Evolutionary conservation across 2,113 vertebrate species (phyloP).

Genomic region (Percopsis transmontana): DNA sequence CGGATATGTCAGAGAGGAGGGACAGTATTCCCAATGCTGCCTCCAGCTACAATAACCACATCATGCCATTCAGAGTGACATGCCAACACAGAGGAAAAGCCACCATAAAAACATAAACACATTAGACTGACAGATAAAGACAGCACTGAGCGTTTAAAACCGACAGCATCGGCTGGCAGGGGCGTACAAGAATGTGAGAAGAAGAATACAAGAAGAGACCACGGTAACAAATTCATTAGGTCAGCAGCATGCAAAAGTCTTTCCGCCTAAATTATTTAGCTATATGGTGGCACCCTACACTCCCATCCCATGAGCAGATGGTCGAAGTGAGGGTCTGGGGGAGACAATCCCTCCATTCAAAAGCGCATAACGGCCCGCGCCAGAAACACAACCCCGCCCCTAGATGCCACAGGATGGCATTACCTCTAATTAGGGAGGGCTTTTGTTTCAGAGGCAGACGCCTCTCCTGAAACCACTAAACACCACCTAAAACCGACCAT

Average conservation of each 20-base stretch:
- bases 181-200: conserved; percentile 42
- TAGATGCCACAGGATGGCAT: conserved; percentile 67
- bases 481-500: conserved; percentile 4
- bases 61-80: conserved; percentile 55
- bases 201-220: conserved; percentile 25
- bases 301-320: conserved; percentile 53
- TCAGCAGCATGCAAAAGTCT: conserved; percentile 62
- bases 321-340: conserved; percentile 15
- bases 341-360: conserved; percentile 62
- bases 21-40: conserved; percentile 66
- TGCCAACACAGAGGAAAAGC: conserved; percentile 51
- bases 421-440: conserved; percentile 73
- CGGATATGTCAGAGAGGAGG: conserved; percentile 42
- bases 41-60: conserved; percentile 67
- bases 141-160: conserved; percentile 53
- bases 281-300: conserved; percentile 44
- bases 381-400: conserved; percentile 71
- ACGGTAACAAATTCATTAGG: conserved; percentile 63
- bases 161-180: conserved; percentile 41
- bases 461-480: conserved; percentile 40
- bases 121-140: conserved; percentile 65
- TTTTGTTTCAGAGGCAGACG: conserved; percentile 67
- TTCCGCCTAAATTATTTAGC: conserved; percentile 65
- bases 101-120: conserved; percentile 50
- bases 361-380: conserved; percentile 48